Evolutionary conservation across 1,140 invertebrate genomes (phyloP).

Genomic region (Vollenhovia emeryi): DNA sequence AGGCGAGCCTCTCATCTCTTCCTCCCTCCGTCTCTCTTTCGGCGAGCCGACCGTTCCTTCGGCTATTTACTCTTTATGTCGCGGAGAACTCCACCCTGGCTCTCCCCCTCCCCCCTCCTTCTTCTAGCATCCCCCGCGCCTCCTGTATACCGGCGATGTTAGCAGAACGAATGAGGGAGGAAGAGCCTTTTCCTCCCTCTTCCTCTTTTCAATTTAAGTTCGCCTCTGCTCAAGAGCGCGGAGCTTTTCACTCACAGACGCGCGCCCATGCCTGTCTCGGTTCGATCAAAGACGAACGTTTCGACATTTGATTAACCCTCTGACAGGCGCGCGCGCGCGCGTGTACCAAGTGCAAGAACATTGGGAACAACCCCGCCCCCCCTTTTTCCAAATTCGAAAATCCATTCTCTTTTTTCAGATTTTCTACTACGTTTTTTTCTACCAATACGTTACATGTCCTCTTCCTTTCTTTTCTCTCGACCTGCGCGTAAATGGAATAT

Average conservation of each 20-base stretch:
- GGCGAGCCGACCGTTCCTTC: slow-evolving; percentile 56
- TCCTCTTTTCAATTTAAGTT: slow-evolving; percentile 76
- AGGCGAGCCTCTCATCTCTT: slow-evolving; percentile 66
- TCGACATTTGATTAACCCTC: slow-evolving; percentile 73
- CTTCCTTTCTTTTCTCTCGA: not conserved
- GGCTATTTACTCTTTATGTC: slow-evolving; percentile 74
- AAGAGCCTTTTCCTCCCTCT: slow-evolving; percentile 1
- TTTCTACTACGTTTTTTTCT: not conserved
- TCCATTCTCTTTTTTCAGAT: not conserved
- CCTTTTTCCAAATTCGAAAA: not conserved
- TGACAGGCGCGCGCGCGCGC: slow-evolving; percentile 8
- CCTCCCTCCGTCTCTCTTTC: slow-evolving; percentile 27
- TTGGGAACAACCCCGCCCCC: too few species aligned
- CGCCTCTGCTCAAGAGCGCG: slow-evolving; percentile 51
- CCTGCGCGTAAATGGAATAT: not conserved
- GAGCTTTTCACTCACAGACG: slow-evolving; percentile 68
- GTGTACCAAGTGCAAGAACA: not conserved
- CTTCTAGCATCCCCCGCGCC: slow-evolving; percentile 20
- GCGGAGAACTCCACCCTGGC: slow-evolving; percentile 49
- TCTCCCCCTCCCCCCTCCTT: slow-evolving; percentile 25
- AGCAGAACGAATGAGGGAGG: not conserved
- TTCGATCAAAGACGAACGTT: slow-evolving; percentile 70
- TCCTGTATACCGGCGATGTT: slow-evolving; percentile 61
- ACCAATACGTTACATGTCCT: not conserved
- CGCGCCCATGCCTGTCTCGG: slow-evolving; percentile 47